Base-by-base conservation (phyloP, 2,888 invertebrate species). In the Ophion obscuratus region DNA sequence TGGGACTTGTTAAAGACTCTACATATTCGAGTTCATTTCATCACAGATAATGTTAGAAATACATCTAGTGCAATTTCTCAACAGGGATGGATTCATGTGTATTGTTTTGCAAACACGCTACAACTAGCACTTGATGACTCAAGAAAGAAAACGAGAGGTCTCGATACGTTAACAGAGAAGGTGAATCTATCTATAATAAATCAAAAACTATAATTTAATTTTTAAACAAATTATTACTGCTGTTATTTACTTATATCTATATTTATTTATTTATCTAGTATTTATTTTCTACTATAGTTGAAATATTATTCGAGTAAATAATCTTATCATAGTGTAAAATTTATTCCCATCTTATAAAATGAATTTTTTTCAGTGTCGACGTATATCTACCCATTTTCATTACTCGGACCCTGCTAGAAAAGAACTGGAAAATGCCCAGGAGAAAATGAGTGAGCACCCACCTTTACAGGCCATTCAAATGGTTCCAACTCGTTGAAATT, bases 51-150 rank as follows among this genome's bases (percentile, higher is more conserved):
- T 57, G 59, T 4, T 20, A 7, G 74, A 24, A 74, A 74, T 59
- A 59, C 59, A 57, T 74, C 74, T 9, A 27, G 20, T 20, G 74
- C 74, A 59, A 74, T 31, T 74, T 2, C 59, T 57, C 61, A 74
- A 11, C 24, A 9, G n/a, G 17, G 74, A 2, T 20, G 31, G 27
- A 74, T 17, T 17, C 74, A 59, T 40, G 17, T 74, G n/a, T 74
- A 74, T n/a, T 74, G 74, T 31, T 74, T 74, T 14, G 74, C 74
- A 27, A 59, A 74, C 59, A n/a, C 59, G 17, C 57, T 74, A 10
- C 27, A 74, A 59, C 40, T 74, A 9, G 61, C 36, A 10, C 20
- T 74, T 9, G n/a, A 59, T 11, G 59, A 74, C 59, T n/a, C 74
- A 9, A 31, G 24, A 74, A 27, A 9, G 31, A 2, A 74, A 9